Percentiles rank a stretch among this genome's conserved stretches.
phyloP scores from a whole-genome alignment of 2,113 vertebrate species.

The Poicephalus meyeri region DNA sequence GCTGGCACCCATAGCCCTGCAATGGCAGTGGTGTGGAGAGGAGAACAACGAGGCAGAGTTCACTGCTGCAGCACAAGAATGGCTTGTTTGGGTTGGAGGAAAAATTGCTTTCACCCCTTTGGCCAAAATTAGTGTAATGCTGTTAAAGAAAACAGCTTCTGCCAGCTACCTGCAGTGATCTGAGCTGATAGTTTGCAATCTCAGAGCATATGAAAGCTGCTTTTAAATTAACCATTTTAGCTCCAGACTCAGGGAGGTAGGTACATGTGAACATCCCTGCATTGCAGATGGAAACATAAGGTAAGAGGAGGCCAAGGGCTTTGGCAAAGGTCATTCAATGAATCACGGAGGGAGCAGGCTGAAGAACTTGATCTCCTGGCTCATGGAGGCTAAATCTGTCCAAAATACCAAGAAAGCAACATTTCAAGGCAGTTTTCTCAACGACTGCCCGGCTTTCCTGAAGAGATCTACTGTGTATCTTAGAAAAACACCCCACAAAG shows the following conservation, averaged over 20 bases:
- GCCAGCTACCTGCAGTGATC: not conserved
- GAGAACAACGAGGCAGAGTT: not conserved
- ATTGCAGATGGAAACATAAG: not conserved
- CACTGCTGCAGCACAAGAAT: rapidly evolving
- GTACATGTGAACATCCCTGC: not conserved
- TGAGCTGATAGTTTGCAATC: not conserved
- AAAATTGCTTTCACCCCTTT: not conserved
- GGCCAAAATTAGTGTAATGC: not conserved
- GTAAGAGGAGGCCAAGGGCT: not conserved
- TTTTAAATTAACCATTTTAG: not conserved
- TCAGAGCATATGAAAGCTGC: not conserved
- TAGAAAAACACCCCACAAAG: not conserved
- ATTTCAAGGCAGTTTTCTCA: not conserved
- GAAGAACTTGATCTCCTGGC: not conserved
- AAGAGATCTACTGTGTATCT: not conserved
- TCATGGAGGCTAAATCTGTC: not conserved
- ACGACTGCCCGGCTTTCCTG: not conserved
- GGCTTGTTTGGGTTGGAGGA: rapidly evolving
- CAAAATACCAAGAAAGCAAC: not conserved
- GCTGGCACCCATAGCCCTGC: rapidly evolving
- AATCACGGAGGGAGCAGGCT: not conserved
- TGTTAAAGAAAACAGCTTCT: not conserved
- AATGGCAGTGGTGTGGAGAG: rapidly evolving
- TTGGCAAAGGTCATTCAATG: not conserved
- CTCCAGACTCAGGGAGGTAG: not conserved